These are phyloP conservation scores for Australoheros facetus DNA, from an alignment of 2,797 vertebrate species.

Conservation along the genomic window DNA sequence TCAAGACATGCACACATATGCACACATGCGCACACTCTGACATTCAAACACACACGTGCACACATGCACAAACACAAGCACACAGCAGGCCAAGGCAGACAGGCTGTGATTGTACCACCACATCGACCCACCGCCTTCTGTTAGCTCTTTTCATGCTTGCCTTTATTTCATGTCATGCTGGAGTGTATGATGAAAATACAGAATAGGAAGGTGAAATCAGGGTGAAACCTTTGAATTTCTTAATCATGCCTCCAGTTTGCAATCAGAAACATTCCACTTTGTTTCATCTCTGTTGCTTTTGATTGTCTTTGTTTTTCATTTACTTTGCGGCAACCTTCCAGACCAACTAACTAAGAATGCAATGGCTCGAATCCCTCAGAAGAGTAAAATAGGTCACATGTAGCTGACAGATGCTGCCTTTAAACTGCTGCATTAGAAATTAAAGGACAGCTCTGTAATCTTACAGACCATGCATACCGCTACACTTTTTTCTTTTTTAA, in stretches of 20 bases:
- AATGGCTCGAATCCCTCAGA: neutral
- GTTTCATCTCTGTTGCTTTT: slow-evolving; percentile 28
- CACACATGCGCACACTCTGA: slow-evolving; percentile 18
- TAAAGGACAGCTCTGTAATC: neutral
- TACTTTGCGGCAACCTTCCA: neutral
- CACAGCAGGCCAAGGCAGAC: slow-evolving; percentile 64
- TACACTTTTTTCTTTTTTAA: neutral
- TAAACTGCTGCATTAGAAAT: neutral
- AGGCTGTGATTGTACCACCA: slow-evolving; percentile 63
- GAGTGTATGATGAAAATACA: slow-evolving; percentile 62
- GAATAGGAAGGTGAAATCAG: slow-evolving; percentile 54
- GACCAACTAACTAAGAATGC: neutral
- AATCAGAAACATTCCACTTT: slow-evolving; percentile 11
- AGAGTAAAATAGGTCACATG: slow-evolving; percentile 23
- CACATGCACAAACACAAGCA: slow-evolving; percentile 5
- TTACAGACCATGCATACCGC: neutral
- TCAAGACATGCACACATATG: slow-evolving; percentile 39
- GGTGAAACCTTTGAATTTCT: slow-evolving; percentile 34
- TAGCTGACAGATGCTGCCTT: neutral
- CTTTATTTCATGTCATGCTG: slow-evolving; percentile 43
- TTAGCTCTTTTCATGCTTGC: slow-evolving; percentile 57
- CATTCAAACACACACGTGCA: slow-evolving; percentile 10
- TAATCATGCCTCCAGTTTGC: slow-evolving; percentile 17
- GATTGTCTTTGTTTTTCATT: slow-evolving; percentile 26
- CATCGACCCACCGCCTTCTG: slow-evolving; percentile 72